These are phyloP conservation scores for Drosophila funebris DNA, from an alignment of 1,140 invertebrate species.

Conservation along the genomic window DNA sequence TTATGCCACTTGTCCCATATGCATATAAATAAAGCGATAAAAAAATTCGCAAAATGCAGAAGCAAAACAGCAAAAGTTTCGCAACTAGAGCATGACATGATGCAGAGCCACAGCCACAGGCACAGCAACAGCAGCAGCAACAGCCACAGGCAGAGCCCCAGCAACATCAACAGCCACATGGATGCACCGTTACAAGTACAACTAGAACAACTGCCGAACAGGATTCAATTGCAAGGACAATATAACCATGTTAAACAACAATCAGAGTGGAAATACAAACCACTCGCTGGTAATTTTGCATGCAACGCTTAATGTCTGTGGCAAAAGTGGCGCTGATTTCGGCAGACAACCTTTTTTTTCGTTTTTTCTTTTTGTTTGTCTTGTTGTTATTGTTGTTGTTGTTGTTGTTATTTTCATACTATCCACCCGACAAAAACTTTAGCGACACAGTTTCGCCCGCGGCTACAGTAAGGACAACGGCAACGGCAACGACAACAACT, in stretches of 20 bases:
- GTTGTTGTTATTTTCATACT: conserved; percentile 31
- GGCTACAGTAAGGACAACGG: conserved; percentile 30
- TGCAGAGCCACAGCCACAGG: conserved; percentile 48
- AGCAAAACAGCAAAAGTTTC: conserved; percentile 57
- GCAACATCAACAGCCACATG: conserved; percentile 44
- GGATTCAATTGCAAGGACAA: conserved; percentile 74
- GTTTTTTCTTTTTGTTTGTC: conserved; percentile 7
- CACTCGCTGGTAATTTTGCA: conserved; percentile 81
- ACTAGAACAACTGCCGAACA: conserved; percentile 57
- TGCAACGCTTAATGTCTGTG: conserved; percentile 80
- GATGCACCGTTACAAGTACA: conserved; percentile 53
- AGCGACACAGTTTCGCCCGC: conserved; percentile 65
- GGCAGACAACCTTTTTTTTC: conserved; percentile 67
- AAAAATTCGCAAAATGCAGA: conserved; percentile 42
- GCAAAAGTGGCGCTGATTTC: conserved; percentile 80
- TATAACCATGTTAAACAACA: conserved; percentile 82
- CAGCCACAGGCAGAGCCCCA: background rate
- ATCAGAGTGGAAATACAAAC: conserved; percentile 82
- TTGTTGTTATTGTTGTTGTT: conserved; percentile 15
- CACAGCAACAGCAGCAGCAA: background rate
- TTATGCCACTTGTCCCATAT: conserved; percentile 64
- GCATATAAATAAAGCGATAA: conserved; percentile 73
- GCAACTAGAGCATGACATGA: conserved; percentile 79
- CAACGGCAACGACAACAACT: conserved; percentile 35
- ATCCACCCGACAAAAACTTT: conserved; percentile 42